Conservation (phyloP, 2,797 vertebrate genomes). For the Clangula hyemalis region DNA sequence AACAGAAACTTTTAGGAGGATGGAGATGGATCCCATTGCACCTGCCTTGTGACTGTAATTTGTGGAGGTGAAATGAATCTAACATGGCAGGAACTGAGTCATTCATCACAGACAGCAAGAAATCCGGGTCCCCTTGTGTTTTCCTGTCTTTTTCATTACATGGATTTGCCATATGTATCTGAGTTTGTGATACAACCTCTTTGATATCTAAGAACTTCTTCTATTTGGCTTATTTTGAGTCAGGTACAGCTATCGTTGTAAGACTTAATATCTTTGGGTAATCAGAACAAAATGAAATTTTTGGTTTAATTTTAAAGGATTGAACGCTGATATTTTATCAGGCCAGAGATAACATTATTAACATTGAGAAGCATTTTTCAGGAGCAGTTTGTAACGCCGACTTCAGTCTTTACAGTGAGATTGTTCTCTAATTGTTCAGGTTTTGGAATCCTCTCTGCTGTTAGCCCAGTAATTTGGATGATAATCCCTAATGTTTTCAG, state of each 20-base stretch:
- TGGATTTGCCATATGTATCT: not conserved
- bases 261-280: not conserved
- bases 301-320: not conserved
- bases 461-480: not conserved
- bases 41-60: not conserved
- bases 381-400: not conserved
- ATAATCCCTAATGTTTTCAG: not conserved
- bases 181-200: not conserved
- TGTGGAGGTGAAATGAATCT: conserved; percentile 35
- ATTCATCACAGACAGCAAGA: not conserved
- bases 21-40: not conserved
- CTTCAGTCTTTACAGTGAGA: not conserved
- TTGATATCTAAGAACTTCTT: not conserved
- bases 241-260: not conserved
- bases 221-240: not conserved
- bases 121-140: not conserved
- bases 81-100: not conserved
- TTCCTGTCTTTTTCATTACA: not conserved
- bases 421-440: not conserved
- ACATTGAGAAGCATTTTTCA: not conserved
- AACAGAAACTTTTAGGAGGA: not conserved
- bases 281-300: not conserved
- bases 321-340: not conserved
- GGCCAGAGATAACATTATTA: not conserved
- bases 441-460: not conserved